These are phyloP conservation scores for Lacerta agilis DNA, from an alignment of 2,797 vertebrate species.

Conservation along the genomic window DNA sequence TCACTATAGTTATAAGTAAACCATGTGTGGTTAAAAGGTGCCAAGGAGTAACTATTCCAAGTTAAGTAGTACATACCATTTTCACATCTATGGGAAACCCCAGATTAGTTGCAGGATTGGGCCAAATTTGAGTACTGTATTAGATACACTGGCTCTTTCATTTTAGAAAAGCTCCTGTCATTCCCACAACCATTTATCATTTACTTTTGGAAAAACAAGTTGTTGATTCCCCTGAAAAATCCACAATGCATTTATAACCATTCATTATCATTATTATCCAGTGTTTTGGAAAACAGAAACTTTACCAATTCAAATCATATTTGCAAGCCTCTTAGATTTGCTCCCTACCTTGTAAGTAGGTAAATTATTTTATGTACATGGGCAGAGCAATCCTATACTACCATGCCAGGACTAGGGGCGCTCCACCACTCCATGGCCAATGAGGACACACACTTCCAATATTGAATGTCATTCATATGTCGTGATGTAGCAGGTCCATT, in stretches of 20 bases:
- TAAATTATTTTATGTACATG: constrained; percentile 33
- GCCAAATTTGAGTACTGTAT: constrained; percentile 39
- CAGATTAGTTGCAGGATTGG: constrained; percentile 44
- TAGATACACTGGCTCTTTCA: constrained; percentile 56
- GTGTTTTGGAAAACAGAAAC: constrained; percentile 62
- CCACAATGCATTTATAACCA: constrained; percentile 69
- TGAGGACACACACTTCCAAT: no score
- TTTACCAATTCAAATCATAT: constrained; percentile 62
- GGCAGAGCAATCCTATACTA: no score
- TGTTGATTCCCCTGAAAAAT: constrained; percentile 49
- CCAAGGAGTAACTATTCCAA: not conserved
- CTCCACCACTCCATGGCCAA: no score
- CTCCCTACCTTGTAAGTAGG: constrained; percentile 27
- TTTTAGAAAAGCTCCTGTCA: constrained; percentile 57
- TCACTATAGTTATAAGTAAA: not conserved
- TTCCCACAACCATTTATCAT: constrained; percentile 60
- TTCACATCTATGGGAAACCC: constrained; percentile 6
- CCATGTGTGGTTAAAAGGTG: not conserved
- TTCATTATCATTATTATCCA: constrained; percentile 64
- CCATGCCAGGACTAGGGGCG: no score
- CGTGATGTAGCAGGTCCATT: no score
- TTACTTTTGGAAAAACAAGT: constrained; percentile 52
- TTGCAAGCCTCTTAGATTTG: constrained; percentile 28
- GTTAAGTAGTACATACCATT: not conserved
- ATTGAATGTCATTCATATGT: no score